A percentile compares a stretch with the other conserved stretches of the same genome.
Evolutionary conservation across 2,888 invertebrate genomes (phyloP).

Genomic region (Diploptera punctata): DNA sequence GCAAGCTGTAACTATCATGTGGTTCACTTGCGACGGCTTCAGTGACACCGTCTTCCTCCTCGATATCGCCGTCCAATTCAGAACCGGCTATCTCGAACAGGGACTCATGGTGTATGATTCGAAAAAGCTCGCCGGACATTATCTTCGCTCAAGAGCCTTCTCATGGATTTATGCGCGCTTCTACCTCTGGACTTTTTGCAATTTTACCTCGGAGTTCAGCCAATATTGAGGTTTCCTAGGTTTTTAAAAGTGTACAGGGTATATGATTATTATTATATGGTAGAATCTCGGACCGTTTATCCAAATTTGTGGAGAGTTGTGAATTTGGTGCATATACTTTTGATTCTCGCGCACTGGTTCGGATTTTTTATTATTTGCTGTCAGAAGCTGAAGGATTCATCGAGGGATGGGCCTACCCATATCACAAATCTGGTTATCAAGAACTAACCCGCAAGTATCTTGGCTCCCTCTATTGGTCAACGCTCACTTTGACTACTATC

Average conservation of each 20-base stretch:
- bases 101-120: slow-evolving; percentile 93
- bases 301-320: slow-evolving; percentile 96
- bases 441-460: slow-evolving; percentile 92
- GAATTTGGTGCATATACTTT: slow-evolving; percentile 92
- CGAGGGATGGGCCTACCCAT: slow-evolving; percentile 91
- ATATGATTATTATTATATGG: slow-evolving; percentile 93
- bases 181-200: slow-evolving; percentile 89
- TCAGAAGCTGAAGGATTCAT: slow-evolving; percentile 90
- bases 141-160: slow-evolving; percentile 81
- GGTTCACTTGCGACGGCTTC: slow-evolving; percentile 83
- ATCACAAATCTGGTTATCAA: slow-evolving; percentile 86
- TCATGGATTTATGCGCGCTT: slow-evolving; percentile 82
- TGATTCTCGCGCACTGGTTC: slow-evolving; percentile 96
- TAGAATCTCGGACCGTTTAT: slow-evolving; percentile 94
- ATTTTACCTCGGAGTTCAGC: slow-evolving; percentile 80
- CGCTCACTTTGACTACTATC: slow-evolving; percentile 92
- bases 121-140: slow-evolving; percentile 88
- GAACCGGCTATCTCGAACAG: slow-evolving; percentile 94
- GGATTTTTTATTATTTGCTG: slow-evolving; percentile 94
- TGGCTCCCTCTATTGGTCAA: slow-evolving; percentile 96
- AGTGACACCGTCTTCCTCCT: slow-evolving; percentile 87
- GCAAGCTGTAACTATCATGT: slow-evolving; percentile 73
- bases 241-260: slow-evolving; percentile 91
- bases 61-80: slow-evolving; percentile 89
- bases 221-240: slow-evolving; percentile 86